phyloP scores from a whole-genome alignment of 2,888 invertebrate genomes.

The Taphrorychus bicolor region DNA sequence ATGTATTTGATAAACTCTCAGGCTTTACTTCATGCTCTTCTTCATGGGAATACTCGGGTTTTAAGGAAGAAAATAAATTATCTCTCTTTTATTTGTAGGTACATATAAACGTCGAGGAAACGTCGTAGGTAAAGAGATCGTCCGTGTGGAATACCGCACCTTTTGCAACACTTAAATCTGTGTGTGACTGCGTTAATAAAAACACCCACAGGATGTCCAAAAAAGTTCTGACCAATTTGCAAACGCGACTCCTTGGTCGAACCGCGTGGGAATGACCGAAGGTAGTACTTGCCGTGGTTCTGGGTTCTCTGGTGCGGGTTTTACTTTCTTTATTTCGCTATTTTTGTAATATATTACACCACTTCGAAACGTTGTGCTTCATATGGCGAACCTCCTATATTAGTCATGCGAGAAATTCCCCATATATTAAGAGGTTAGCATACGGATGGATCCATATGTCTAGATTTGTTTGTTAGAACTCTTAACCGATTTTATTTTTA shows the following conservation, averaged over 20 bases:
- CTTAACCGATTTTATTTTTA: no score
- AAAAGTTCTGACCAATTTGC: constrained; percentile 31
- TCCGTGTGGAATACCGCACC: constrained; percentile 20
- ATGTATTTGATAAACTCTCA: no score
- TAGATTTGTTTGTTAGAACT: no score
- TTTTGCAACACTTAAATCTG: constrained; percentile 3
- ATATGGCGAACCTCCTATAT: constrained; percentile 22
- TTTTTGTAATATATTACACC: constrained; percentile 38
- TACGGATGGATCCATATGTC: no score
- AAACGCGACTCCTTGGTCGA: constrained; percentile 22
- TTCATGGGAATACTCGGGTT: no score
- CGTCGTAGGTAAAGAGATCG: neutral
- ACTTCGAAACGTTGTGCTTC: constrained; percentile 20
- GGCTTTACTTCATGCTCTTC: no score
- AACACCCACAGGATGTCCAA: constrained; percentile 33
- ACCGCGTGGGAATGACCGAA: constrained; percentile 31
- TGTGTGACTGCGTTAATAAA: constrained; percentile 14
- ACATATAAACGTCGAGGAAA: no score
- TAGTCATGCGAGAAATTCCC: constrained; percentile 1
- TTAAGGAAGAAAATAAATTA: no score
- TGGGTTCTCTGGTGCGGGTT: constrained; percentile 13
- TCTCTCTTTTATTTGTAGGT: neutral
- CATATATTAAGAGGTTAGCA: neutral
- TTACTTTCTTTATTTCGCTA: constrained; percentile 38
- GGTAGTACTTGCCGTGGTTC: constrained; percentile 16